Percentiles rank a stretch among this genome's conserved stretches.
These are phyloP conservation scores for Epinephelus moara DNA, from an alignment of 2,113 vertebrate species.

Conservation along the genomic window DNA sequence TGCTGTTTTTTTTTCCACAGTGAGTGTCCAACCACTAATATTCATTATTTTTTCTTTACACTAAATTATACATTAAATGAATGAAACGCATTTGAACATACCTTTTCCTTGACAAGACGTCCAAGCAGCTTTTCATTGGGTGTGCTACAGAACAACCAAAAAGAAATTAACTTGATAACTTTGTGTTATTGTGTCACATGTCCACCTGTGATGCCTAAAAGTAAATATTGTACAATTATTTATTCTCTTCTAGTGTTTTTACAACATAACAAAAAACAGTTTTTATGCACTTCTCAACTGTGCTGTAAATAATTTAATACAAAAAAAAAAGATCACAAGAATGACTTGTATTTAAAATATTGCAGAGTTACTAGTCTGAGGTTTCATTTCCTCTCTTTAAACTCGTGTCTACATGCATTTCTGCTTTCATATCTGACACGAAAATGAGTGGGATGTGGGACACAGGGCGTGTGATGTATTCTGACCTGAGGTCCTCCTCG, in stretches of 20 bases:
- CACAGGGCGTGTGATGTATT: neutral
- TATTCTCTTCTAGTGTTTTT: neutral
- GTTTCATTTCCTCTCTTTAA: slow-evolving; percentile 30
- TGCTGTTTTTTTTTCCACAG: neutral
- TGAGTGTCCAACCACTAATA: neutral
- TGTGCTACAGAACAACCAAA: slow-evolving; percentile 86
- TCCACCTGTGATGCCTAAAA: neutral
- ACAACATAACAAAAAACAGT: neutral
- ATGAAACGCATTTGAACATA: slow-evolving; percentile 63
- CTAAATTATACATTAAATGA: neutral
- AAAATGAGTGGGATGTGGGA: neutral
- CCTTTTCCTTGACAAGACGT: slow-evolving; percentile 98
- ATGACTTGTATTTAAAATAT: neutral
- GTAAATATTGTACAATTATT: neutral
- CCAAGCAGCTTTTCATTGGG: slow-evolving; percentile 98
- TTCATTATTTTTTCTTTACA: neutral
- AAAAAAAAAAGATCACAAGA: neutral
- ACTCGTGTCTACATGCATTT: neutral
- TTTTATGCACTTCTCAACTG: neutral
- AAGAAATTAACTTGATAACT: neutral
- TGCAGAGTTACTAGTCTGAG: neutral
- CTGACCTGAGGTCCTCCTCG: slow-evolving; percentile 97
- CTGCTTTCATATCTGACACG: slow-evolving; percentile 34
- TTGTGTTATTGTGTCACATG: neutral
- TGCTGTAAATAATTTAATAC: neutral